Conservation (phyloP, 2,888 invertebrate genomes). For the Orthosia gracilis region DNA sequence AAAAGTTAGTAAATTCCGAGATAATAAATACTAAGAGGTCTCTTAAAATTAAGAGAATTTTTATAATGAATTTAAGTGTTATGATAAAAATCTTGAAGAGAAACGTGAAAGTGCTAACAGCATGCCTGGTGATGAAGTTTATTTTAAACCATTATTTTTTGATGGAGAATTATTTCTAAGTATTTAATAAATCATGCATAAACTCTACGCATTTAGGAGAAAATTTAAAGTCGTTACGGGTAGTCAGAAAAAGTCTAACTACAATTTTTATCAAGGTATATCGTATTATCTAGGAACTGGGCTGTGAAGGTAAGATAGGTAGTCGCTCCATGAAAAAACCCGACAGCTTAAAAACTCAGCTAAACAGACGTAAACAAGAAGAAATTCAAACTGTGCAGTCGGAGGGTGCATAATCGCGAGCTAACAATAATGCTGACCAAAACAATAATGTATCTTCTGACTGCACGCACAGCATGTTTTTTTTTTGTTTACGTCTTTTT, state of each 20-base stretch:
- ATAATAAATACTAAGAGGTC: constrained; percentile 1
- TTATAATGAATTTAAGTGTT: constrained; percentile 5
- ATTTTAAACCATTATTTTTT: not conserved
- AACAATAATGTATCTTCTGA: too few species aligned
- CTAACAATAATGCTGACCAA: too few species aligned
- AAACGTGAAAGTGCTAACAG: constrained; percentile 20
- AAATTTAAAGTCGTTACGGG: too few species aligned
- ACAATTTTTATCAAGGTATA: too few species aligned
- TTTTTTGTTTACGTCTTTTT: too few species aligned
- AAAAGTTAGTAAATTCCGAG: not conserved
- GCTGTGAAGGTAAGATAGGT: not conserved
- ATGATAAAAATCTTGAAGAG: constrained; percentile 20
- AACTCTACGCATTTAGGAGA: not conserved
- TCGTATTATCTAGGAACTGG: not conserved
- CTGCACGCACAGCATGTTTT: too few species aligned
- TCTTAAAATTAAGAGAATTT: not conserved
- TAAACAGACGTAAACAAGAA: too few species aligned
- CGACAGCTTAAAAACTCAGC: too few species aligned
- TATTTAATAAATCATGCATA: too few species aligned
- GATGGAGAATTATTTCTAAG: not conserved
- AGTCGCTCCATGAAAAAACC: not conserved
- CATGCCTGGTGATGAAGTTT: constrained; percentile 26
- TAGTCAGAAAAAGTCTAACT: too few species aligned
- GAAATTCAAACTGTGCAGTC: too few species aligned
- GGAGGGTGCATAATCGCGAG: too few species aligned